phyloP scores from a whole-genome alignment of 2,888 invertebrate genomes.

The Melieria picta region DNA sequence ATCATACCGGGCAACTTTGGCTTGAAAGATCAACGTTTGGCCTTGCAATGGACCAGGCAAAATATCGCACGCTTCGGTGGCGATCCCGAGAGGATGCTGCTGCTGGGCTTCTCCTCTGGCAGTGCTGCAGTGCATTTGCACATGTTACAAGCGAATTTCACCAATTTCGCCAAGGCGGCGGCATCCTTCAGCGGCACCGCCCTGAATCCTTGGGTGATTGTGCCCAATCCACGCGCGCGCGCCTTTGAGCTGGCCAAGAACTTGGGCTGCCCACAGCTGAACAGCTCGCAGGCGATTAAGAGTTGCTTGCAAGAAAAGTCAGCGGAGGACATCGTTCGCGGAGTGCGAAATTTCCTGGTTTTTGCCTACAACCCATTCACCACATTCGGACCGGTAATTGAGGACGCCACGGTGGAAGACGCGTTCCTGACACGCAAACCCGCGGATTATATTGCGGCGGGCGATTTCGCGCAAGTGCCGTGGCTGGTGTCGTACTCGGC shows the following conservation, averaged over 20 bases:
- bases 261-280: conserved; percentile 72
- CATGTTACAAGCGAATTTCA: conserved; percentile 69
- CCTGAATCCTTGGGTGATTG: conserved; percentile 72
- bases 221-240: conserved; percentile 68
- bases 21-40: conserved; percentile 78
- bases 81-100: conserved; percentile 74
- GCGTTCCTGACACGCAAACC: conserved; percentile 77
- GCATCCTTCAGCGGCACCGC: conserved; percentile 76
- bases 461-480: conserved; percentile 74
- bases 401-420: conserved; percentile 66
- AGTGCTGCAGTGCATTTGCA: conserved; percentile 81
- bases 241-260: conserved; percentile 71
- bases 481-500: conserved; percentile 76
- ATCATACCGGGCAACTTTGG: conserved; percentile 78
- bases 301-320: conserved; percentile 74
- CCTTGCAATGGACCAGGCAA: conserved; percentile 75
- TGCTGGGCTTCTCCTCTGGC: conserved; percentile 79
- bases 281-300: conserved; percentile 69
- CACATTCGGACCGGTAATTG: conserved; percentile 78
- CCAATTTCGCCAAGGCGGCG: conserved; percentile 42
- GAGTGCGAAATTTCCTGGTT: conserved; percentile 60
- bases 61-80: conserved; percentile 79
- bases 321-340: conserved; percentile 71
- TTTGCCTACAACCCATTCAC: conserved; percentile 76
- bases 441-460: conserved; percentile 70